Base-by-base conservation (phyloP, 1,140 invertebrate genomes). In the Bilobella aurantiaca region DNA sequence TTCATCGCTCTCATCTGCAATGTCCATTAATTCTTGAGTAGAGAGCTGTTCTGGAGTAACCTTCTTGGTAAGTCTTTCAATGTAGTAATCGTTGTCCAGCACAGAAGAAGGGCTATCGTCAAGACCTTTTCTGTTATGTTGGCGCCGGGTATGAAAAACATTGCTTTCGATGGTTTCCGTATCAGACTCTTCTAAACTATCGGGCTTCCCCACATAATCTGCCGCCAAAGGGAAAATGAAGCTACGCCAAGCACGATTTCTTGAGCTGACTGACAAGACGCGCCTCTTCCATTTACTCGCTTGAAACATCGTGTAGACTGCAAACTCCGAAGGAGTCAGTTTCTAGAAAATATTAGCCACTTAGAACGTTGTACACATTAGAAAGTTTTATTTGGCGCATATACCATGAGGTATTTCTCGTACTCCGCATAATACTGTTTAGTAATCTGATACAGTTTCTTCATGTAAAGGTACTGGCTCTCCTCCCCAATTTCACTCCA, bases 271-370 rank as follows among this genome's bases (percentile, higher is more conserved):
- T 3, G 28, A 42, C 30, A 30, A 23, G 12, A 28, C 18, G 12
- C 21, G 8, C 1, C 21, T 27, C n/a, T 67, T 56, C 61, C 66
- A 67, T 25, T n/a, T 25, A 16, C 16, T 2, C 1, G 25, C 5
- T 37, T 31, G 12, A 47, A 30, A 30, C 3, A 67, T 0, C 18
- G 23, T 31, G 30, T 69, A 65, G 1, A 57, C 56, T 14, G 63
- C 14, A 31, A 62, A 46, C 3, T 66, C 65, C 25, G 27, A 37
- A 1, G 67, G 67, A 18, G 53, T 29, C 64, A 69, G 42, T 29
- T 65, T 69, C 67, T 68, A 42, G 16, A 64, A 61, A 60, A 29
- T 27, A n/a, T n/a, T n/a, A n/a, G n/a, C n/a, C n/a, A n/a, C 25
- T 3, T 47, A 66, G 30, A 62, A 3, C 1, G 1, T 27, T 37